These are phyloP conservation scores for Halocynthia roretzi DNA, from an alignment of 23 tunicate species.

Conservation along the genomic window DNA sequence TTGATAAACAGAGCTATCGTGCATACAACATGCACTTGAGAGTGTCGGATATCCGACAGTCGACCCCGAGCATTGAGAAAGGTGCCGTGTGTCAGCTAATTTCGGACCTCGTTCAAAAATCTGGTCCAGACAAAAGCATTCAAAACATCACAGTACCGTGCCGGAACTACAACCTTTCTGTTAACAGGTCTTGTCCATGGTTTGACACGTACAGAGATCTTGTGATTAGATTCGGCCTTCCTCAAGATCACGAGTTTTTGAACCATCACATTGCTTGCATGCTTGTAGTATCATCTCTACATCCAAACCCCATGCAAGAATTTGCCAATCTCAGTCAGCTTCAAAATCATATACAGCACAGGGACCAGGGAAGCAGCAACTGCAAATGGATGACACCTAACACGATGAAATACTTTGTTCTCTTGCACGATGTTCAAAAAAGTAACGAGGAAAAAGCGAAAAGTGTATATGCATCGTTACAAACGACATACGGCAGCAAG, in stretches of 20 bases:
- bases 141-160: conserved; percentile 16
- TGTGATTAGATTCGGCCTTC: conserved; percentile 43
- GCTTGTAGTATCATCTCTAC: conserved; percentile 80
- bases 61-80: neutral
- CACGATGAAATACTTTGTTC: conserved; percentile 85
- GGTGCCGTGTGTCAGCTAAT: neutral
- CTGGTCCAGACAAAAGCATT: conserved; percentile 10
- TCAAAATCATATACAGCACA: conserved; percentile 83
- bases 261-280: conserved; percentile 67
- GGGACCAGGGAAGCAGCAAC: conserved; percentile 13
- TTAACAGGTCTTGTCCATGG: conserved; percentile 82
- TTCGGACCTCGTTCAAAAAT: conserved; percentile 3
- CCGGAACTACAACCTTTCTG: conserved; percentile 33
- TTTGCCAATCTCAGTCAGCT: conserved; percentile 72
- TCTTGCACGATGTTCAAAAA: conserved; percentile 64
- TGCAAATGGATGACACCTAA: conserved; percentile 88
- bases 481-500: conserved; percentile 57
- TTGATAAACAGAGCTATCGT: conserved; percentile 21
- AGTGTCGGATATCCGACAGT: conserved; percentile 40
- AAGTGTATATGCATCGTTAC: conserved; percentile 44
- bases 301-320: conserved; percentile 84
- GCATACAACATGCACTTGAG: conserved; percentile 53
- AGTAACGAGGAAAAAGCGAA: conserved; percentile 59
- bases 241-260: conserved; percentile 64
- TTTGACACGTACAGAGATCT: conserved; percentile 71